Conservation (phyloP, 2,113 vertebrate species). For the Poecilia latipinna region DNA sequence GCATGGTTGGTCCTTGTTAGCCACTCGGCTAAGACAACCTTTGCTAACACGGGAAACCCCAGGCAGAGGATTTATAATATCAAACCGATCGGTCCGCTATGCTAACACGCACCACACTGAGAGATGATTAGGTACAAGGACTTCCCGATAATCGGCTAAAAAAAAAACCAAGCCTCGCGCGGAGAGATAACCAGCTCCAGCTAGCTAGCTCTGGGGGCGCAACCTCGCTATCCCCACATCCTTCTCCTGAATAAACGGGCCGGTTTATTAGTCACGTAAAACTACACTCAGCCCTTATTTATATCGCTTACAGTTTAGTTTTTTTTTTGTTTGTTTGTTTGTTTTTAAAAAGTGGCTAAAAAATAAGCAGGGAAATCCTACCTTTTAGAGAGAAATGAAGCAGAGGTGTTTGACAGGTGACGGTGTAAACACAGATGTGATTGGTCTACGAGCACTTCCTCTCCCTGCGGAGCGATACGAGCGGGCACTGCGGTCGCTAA, state of each 20-base stretch:
- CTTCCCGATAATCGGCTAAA: conserved; percentile 75
- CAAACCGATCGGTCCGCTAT: not conserved
- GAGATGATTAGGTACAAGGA: conserved; percentile 62
- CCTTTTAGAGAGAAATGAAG: conserved; percentile 70
- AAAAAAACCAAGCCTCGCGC: conserved; percentile 52
- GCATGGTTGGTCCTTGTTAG: conserved; percentile 35
- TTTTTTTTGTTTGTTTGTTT: too few relatives aligned
- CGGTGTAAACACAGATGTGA: conserved; percentile 78
- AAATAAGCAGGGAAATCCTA: conserved; percentile 42
- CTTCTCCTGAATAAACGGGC: not conserved
- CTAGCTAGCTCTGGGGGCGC: conserved; percentile 58
- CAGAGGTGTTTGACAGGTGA: conserved; percentile 75
- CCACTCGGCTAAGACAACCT: conserved; percentile 20
- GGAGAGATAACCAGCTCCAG: conserved; percentile 53
- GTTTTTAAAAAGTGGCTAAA: too few relatives aligned
- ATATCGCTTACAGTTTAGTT: not conserved
- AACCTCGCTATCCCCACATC: conserved; percentile 49
- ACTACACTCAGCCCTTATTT: not conserved
- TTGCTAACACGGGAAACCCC: not conserved
- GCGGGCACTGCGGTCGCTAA: conserved; percentile 42
- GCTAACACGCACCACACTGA: conserved; percentile 28
- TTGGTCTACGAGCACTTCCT: conserved; percentile 75
- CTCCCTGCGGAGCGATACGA: conserved; percentile 61
- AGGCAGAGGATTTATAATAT: not conserved
- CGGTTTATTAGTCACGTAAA: not conserved